phyloP scores from a whole-genome alignment of 2,113 vertebrate species.

The Syrmaticus mikado region DNA sequence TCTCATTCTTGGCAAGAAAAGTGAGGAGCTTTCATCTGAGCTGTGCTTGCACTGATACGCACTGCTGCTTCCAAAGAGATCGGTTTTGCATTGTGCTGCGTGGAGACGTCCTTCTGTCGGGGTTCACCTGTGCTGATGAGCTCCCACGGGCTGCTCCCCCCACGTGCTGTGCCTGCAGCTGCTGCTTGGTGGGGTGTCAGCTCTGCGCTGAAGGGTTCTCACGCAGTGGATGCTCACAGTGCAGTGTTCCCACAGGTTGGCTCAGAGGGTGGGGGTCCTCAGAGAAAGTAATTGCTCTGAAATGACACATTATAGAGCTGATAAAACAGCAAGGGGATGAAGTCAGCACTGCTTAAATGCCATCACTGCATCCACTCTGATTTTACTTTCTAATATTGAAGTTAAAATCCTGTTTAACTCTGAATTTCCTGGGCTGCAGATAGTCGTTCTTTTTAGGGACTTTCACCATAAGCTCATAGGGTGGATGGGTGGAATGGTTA shows the following conservation, averaged over 20 bases:
- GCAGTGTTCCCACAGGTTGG: not conserved
- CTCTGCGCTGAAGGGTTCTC: too few species aligned
- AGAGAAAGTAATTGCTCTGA: not conserved
- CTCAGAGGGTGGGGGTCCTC: not conserved
- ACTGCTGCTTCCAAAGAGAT: not conserved
- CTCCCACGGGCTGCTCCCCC: not conserved
- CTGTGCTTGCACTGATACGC: not conserved
- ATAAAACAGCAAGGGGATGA: too few species aligned
- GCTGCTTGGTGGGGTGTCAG: too few species aligned
- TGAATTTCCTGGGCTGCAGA: not conserved
- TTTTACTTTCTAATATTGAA: not conserved
- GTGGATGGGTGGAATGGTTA: not conserved
- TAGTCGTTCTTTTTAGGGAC: not conserved
- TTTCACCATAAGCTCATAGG: not conserved
- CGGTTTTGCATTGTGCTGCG: not conserved
- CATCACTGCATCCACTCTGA: not conserved
- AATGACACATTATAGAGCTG: not conserved
- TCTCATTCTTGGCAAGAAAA: not conserved
- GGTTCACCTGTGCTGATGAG: not conserved
- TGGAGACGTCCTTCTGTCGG: not conserved
- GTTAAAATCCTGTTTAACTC: not conserved
- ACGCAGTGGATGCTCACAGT: not conserved
- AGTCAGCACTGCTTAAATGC: too few species aligned
- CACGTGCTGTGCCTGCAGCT: not conserved
- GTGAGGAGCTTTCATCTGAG: accelerated